Base-by-base conservation (phyloP, 2,888 invertebrate species). In the Zygaena filipendulae region DNA sequence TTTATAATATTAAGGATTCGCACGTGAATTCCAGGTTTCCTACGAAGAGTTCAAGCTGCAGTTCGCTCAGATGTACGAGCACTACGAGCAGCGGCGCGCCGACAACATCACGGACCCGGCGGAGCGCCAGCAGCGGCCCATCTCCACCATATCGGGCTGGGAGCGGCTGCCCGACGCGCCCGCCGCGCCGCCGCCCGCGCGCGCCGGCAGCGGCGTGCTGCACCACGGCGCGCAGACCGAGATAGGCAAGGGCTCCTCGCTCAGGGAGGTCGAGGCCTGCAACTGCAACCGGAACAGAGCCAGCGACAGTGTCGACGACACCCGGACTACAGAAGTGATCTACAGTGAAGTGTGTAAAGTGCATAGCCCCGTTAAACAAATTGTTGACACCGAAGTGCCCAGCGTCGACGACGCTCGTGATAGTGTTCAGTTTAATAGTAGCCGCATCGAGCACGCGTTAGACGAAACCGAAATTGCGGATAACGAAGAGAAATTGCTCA, bases 1-100 rank as follows among this genome's bases (percentile, higher is more conserved):
- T n/a, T n/a, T n/a, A n/a, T n/a, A n/a, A n/a, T n/a, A n/a, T n/a
- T n/a, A n/a, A n/a, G n/a, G n/a, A n/a, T n/a, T 16, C 16, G 16
- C 4, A 16, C 4, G 7, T 16, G 7, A 4, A 6, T 16, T 63
- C 4, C 54, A 93, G 93, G 93, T 98, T 5, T 96, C 97, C 0
- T 97, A 97, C 64, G 97, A 98, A 79, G 97, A 98, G 67, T 98
- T 97, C 70, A 95, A 95, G 57, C 84, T 96, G 4, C 97, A 97
- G 67, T 97, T 97, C 72, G 94, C 96, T 16, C 95, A 96, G 77
- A 95, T 97, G 94, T 95, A 95, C 60, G 95, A 95, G 57, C 94
- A 94, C 58, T 97, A 97, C 59, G 96, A 97, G 57, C 86, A 94
- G 30, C 91, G 96, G 44, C 84, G 96, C 30, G 92, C 95, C 0